A percentile compares a stretch with the other conserved stretches of the same genome.
These are phyloP conservation scores for Solenopsis fugax DNA, from an alignment of 1,140 invertebrate species.

Conservation along the genomic window DNA sequence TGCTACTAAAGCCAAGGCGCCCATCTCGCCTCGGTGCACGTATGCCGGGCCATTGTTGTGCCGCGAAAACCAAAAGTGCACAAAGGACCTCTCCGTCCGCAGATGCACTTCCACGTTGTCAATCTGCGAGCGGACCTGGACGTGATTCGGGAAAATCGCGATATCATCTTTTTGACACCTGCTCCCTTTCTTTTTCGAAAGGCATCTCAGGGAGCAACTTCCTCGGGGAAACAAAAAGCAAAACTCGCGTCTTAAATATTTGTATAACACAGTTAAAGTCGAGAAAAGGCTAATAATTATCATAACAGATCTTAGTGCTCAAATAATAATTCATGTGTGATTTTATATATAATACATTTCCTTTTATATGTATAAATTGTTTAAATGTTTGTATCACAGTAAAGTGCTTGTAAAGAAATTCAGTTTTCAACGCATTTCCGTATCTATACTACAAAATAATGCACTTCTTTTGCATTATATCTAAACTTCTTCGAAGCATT, in stretches of 20 bases:
- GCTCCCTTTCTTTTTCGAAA: background rate
- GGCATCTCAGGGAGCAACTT: background rate
- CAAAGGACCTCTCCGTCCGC: slow-evolving; percentile 37
- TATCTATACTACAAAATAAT: background rate
- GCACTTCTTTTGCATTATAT: background rate
- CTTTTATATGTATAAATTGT: too few species aligned
- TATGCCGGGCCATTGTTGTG: slow-evolving; percentile 29
- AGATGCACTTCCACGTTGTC: slow-evolving; percentile 49
- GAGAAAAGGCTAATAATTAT: too few species aligned
- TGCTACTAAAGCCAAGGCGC: slow-evolving; percentile 74
- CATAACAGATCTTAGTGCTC: too few species aligned
- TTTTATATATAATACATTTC: too few species aligned
- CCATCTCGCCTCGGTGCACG: slow-evolving; percentile 56
- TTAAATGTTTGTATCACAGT: too few species aligned
- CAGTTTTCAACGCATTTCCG: background rate
- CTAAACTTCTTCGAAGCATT: background rate
- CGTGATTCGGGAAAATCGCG: slow-evolving; percentile 22
- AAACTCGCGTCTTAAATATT: background rate
- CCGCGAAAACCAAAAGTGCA: slow-evolving; percentile 41
- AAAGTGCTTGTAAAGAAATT: background rate
- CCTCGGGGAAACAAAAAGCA: background rate
- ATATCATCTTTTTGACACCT: slow-evolving; percentile 24
- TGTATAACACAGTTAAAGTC: too few species aligned
- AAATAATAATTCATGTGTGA: too few species aligned
- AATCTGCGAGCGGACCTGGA: background rate